A percentile compares a stretch with the other conserved stretches of the same genome.
phyloP scores from a whole-genome alignment of 2,113 vertebrate species.

The Psittacara wagleri region DNA sequence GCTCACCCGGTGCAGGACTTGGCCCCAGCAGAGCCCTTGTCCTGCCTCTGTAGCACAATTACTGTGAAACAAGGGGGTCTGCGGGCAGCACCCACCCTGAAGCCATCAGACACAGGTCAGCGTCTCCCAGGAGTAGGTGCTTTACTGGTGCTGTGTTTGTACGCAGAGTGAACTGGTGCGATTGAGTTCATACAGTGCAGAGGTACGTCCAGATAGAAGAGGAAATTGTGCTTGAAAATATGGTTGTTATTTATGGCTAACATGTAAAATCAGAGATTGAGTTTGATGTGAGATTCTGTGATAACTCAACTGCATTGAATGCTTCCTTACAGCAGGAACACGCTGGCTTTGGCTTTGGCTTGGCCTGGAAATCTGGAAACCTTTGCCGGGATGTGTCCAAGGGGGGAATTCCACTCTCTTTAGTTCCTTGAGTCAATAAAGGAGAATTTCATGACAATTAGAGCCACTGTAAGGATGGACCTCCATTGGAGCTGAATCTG shows the following conservation, averaged over 20 bases:
- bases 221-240: not conserved
- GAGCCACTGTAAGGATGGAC: not conserved
- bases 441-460: not conserved
- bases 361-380: not conserved
- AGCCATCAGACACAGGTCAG: not conserved
- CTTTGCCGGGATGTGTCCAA: not conserved
- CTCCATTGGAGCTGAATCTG: not conserved
- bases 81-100: not conserved
- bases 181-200: not conserved
- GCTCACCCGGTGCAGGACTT: not conserved
- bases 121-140: not conserved
- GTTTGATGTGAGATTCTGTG: not conserved
- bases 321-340: not conserved
- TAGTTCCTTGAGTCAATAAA: not conserved
- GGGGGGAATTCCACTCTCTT: not conserved
- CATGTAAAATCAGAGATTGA: not conserved
- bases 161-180: too few relatives aligned
- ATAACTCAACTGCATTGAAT: not conserved
- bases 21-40: not conserved
- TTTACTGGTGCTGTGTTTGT: not conserved
- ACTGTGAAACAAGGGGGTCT: not conserved
- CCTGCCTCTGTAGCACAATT: not conserved
- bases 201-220: not conserved
- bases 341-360: accelerated
- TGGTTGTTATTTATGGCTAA: not conserved